Evolutionary conservation across 2,113 vertebrate species (phyloP).

Genomic region (Holacanthus passer): DNA sequence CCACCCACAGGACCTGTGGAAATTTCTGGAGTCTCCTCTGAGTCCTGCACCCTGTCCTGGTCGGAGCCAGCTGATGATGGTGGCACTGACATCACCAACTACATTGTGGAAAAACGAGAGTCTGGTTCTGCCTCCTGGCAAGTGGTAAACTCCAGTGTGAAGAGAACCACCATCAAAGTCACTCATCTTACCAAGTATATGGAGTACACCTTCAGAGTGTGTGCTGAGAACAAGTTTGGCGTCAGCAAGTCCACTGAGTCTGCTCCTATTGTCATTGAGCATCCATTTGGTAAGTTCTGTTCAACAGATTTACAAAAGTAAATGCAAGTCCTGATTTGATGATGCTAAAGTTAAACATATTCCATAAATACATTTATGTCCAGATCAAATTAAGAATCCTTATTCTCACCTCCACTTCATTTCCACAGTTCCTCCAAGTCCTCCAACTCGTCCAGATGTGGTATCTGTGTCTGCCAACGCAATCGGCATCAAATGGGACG

Average conservation of each 20-base stretch:
- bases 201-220: slow-evolving; percentile 97
- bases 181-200: slow-evolving; percentile 97
- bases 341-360: background rate
- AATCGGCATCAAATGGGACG: slow-evolving; percentile 96
- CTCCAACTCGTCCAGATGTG: slow-evolving; percentile 95
- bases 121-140: slow-evolving; percentile 96
- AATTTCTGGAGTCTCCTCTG: slow-evolving; percentile 93
- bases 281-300: slow-evolving; percentile 92
- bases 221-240: slow-evolving; percentile 96
- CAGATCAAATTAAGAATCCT: background rate
- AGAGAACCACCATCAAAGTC: slow-evolving; percentile 97
- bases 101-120: slow-evolving; percentile 98
- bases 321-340: background rate
- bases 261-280: slow-evolving; percentile 91
- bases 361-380: background rate
- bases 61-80: slow-evolving; percentile 93
- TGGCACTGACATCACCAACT: slow-evolving; percentile 94
- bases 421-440: slow-evolving; percentile 92
- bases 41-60: slow-evolving; percentile 94
- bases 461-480: slow-evolving; percentile 89
- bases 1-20: slow-evolving; percentile 91
- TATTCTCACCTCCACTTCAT: background rate
- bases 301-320: background rate
- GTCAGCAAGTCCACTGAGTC: slow-evolving; percentile 96
- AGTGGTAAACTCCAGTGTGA: slow-evolving; percentile 96